These are phyloP conservation scores for Nomada lathburiana DNA, from an alignment of 2,888 invertebrate genomes.

Conservation along the genomic window DNA sequence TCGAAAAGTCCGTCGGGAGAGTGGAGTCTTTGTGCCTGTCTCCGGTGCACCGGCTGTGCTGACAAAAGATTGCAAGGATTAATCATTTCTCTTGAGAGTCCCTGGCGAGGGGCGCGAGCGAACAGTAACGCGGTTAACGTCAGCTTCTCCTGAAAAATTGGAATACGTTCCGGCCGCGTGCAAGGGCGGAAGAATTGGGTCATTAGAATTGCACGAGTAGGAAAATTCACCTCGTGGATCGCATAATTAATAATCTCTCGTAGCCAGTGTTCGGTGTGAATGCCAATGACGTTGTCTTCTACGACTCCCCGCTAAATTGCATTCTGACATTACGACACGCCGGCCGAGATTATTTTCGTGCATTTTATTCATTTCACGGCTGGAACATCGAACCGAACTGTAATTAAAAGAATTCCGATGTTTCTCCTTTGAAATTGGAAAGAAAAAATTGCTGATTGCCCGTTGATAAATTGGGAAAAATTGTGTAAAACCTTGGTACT, in stretches of 20 bases:
- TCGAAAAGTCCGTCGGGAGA: conserved; percentile 13
- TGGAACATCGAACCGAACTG: too few relatives aligned
- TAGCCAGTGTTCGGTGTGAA: background rate
- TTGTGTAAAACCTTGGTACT: too few relatives aligned
- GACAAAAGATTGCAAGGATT: conserved; percentile 45
- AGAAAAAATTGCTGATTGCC: too few relatives aligned
- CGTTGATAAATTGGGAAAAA: too few relatives aligned
- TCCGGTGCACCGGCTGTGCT: conserved; percentile 12
- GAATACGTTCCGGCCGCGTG: conserved; percentile 16
- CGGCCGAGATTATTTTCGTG: too few relatives aligned
- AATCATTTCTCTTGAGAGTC: conserved; percentile 41
- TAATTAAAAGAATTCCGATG: too few relatives aligned
- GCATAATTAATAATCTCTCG: conserved; percentile 32
- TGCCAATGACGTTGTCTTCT: too few relatives aligned
- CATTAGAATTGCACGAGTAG: conserved; percentile 36
- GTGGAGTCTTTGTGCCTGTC: conserved; percentile 31
- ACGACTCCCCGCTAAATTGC: background rate
- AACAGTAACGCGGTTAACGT: conserved; percentile 41
- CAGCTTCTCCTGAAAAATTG: conserved; percentile 28
- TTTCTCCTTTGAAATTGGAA: too few relatives aligned
- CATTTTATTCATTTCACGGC: too few relatives aligned
- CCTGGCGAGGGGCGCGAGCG: background rate
- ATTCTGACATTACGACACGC: too few relatives aligned
- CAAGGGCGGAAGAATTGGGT: conserved; percentile 28
- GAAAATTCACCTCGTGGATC: conserved; percentile 16